Base-by-base conservation (phyloP, 2,113 vertebrate species). In the Nothocercus nigrocapillus region DNA sequence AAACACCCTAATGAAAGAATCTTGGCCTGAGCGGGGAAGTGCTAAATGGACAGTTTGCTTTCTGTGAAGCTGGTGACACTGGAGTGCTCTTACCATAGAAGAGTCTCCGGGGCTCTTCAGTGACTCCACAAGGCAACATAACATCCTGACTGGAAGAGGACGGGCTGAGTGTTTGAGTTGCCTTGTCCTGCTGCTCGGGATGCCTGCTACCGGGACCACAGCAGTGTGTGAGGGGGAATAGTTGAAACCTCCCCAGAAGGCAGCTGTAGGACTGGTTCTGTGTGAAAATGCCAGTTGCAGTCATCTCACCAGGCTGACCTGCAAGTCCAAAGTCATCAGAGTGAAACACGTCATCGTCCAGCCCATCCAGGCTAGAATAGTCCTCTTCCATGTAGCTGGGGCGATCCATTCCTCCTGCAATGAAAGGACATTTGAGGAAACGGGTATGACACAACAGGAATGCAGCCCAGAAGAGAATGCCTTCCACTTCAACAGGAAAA, bases 121-220 rank as follows among this genome's bases (percentile, higher is more conserved):
- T 98, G 91, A 98, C 98, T 95, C 98, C 98, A 97, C 98, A 98
- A 94, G 98, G 98, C 97, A 98, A 98, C 98, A 98, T 98, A 96
- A 98, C 97, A 96, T 98, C 98, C 94, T 98, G 98, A 97, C 98
- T 98, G 66, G 98, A 97, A 96, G 98, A 98, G 93, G 98, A 97
- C 12, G 98, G 98, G 89, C 97, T 98, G 91, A 98, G 98, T 92
- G 98, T 98, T 97, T 98, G 98, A 76, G 98, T 98, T 95, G 98
- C 98, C 94, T 98, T 98, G 97, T 98, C 98, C 95, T 98, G 98
- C 96, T 98, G 98, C 92, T 98, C 98, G 77, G 97, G 95, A 93
- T 96, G 93, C 88, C 97, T 97, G 93, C 97, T 96, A 81, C 98
- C 98, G 56, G 98, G 98, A 85, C 98, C 98, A 96, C 98, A 98